Evolutionary conservation across 2,113 vertebrate genomes (phyloP), one percentile per base, ranked within the genome.

Genomic region (Dolichallabes microphthalmus): DNA sequence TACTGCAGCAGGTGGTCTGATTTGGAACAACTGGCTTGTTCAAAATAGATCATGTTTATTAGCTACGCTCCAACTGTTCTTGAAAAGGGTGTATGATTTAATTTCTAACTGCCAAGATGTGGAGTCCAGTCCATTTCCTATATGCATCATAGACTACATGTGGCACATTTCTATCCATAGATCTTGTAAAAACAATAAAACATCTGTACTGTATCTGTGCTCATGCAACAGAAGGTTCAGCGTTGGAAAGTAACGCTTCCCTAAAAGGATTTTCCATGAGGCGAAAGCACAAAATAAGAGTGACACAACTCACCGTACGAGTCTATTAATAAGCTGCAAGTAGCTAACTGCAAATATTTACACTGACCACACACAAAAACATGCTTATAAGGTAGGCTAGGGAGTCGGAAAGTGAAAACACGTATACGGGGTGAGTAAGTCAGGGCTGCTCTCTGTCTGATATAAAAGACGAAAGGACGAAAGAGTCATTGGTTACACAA

Each of bases 401-500:
- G 6, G 15, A 12, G 25, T 27, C 25, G 50, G n/a, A 55, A 52
- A 19, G n/a, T 4, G 3, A 27, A 76, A 30, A 30, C 11, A 7
- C 12, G n/a, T 6, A 45, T 10, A 12, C 25, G 9, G 35, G 19
- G 3, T 14, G 20, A 50, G 39, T 6, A 17, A 27, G 73, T 75
- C 25, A 53, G 5, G 14, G 25, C 27, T 76, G 53, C n/a, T 57
- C 52, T 77, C 74, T 19, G 20, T 10, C 7, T 55, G n/a, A 55
- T 32, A 52, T 27, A 19, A 27, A 30, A n/a, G 32, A 58, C 27
- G 1, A 58, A 78, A 32, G 14, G 53, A 78, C 15, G 17, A 74
- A 73, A 30, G 9, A 85, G 39, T 60, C 50, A 60, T 80, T 80
- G 80, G 35, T 86, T 55, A n/a, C 19, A 53, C n/a, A 22, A 57